phyloP scores from a whole-genome alignment of 2,888 invertebrate species.

The Callinectes sapidus region DNA sequence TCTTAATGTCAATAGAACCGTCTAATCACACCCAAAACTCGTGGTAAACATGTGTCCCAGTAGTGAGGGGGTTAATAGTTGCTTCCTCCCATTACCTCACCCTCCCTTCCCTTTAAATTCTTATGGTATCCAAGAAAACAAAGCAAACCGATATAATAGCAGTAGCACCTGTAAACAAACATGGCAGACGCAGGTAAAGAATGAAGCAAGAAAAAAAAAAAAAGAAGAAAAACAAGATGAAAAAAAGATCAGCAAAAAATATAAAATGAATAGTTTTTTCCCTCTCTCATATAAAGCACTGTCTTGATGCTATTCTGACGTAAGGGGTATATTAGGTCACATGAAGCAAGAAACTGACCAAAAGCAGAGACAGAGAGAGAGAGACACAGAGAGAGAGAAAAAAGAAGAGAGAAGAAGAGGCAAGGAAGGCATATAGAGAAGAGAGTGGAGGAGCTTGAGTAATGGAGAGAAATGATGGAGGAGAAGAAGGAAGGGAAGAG shows the following conservation, averaged over 20 bases:
- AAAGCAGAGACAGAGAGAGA: background rate
- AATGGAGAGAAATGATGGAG: background rate
- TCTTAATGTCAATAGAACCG: too few species aligned
- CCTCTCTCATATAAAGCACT: background rate
- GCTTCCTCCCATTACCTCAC: background rate
- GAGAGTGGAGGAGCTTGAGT: background rate
- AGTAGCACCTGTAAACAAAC: background rate
- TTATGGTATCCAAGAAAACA: background rate
- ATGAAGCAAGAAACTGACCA: background rate
- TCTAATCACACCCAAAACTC: too few species aligned
- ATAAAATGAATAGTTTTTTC: background rate
- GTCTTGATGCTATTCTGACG: slow-evolving; percentile 10
- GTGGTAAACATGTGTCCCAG: too few species aligned
- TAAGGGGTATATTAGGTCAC: background rate
- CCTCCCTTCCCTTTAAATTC: background rate
- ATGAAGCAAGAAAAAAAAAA: background rate
- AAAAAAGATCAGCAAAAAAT: background rate
- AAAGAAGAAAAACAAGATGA: background rate
- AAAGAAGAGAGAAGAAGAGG: too few species aligned
- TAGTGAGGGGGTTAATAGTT: too few species aligned
- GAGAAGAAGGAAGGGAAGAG: background rate
- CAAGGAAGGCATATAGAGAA: background rate
- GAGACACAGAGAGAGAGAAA: background rate
- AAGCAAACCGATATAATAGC: background rate
- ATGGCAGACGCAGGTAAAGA: background rate